Evolutionary conservation across 2,113 vertebrate species (phyloP).

Genomic region (Oncorhynchus clarkii): DNA sequence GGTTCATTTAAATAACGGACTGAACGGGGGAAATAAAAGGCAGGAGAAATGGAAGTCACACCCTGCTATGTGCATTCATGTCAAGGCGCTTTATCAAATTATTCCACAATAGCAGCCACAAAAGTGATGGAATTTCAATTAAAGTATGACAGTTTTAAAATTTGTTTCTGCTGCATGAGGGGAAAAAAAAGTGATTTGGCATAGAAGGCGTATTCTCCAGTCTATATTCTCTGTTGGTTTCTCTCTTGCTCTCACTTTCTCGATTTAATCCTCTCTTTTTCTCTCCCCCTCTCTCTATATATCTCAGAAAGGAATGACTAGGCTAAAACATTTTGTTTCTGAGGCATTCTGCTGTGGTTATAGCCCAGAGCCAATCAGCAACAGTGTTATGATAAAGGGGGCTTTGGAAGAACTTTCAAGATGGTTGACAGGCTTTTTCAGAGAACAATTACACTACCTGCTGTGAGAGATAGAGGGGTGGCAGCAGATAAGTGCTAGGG

Average conservation of each 20-base stretch:
- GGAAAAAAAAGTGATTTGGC: conserved; percentile 15
- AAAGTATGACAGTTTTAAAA: conserved; percentile 69
- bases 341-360: conserved; percentile 42
- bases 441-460: conserved; percentile 58
- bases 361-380: conserved; percentile 36
- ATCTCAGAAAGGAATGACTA: conserved; percentile 40
- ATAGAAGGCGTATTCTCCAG: conserved; percentile 35
- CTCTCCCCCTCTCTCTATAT: not conserved
- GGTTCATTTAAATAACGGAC: conserved; percentile 62
- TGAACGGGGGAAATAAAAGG: conserved; percentile 63
- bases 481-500: conserved; percentile 55
- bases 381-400: conserved; percentile 51
- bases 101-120: conserved; percentile 60
- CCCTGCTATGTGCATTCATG: conserved; percentile 54
- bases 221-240: conserved; percentile 14
- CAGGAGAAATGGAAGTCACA: conserved; percentile 50
- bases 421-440: conserved; percentile 49
- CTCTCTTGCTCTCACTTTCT: not conserved
- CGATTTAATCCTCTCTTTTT: not conserved
- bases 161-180: conserved; percentile 53
- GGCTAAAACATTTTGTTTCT: conserved; percentile 45
- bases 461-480: conserved; percentile 59
- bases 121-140: conserved; percentile 74
- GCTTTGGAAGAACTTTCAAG: conserved; percentile 52
- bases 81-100: conserved; percentile 67